Evolutionary conservation across 2,888 invertebrate species (phyloP).

Genomic region (Dynastes maya): DNA sequence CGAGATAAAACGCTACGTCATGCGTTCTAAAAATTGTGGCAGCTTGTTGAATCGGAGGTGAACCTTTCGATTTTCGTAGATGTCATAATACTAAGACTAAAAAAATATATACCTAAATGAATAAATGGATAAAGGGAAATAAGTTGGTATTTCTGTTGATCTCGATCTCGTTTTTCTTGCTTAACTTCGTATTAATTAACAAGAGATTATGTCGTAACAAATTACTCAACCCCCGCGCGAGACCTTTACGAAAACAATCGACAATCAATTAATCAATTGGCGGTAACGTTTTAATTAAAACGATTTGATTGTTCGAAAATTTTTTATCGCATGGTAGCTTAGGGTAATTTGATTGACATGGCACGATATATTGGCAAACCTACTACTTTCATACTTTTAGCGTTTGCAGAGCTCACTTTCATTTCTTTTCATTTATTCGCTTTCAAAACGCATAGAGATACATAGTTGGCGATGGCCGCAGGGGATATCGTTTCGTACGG

Average conservation of each 20-base stretch:
- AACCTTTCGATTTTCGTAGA: not conserved
- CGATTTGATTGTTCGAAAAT: constrained; percentile 5
- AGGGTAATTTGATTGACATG: constrained; percentile 7
- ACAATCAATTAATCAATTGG: constrained; percentile 39
- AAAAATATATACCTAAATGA: too few relatives aligned
- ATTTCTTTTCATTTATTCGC: not conserved
- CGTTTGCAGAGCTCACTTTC: not conserved
- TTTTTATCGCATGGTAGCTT: too few relatives aligned
- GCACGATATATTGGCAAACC: constrained; percentile 21
- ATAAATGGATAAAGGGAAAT: too few relatives aligned
- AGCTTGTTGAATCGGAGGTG: constrained; percentile 1
- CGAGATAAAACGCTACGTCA: constrained; percentile 9
- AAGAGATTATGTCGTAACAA: constrained; percentile 24
- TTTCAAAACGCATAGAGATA: not conserved
- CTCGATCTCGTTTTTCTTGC: not conserved
- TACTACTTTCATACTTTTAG: not conserved
- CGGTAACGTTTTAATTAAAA: constrained; percentile 38
- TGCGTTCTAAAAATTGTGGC: constrained; percentile 35
- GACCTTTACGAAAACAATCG: constrained; percentile 30
- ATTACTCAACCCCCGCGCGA: constrained; percentile 7
- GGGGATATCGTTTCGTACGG: not conserved
- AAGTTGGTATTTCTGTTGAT: not conserved
- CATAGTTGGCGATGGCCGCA: not conserved
- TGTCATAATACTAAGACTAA: constrained; percentile 9
- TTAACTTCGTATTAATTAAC: constrained; percentile 20